These are phyloP conservation scores for Tetranychus urticae DNA, from an alignment of 1,140 invertebrate genomes.

Conservation along the genomic window DNA sequence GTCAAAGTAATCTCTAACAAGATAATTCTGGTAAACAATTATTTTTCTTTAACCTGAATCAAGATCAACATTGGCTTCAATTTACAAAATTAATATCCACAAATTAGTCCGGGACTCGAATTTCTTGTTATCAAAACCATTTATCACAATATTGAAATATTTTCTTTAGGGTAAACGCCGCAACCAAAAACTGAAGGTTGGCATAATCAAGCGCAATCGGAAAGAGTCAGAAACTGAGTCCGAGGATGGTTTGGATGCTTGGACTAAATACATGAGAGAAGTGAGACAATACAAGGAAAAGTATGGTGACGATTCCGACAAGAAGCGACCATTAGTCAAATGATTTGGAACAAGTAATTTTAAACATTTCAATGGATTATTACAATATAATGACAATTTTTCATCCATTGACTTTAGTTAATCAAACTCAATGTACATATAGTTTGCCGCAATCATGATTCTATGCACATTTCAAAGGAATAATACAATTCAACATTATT, in stretches of 20 bases:
- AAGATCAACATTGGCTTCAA: no score
- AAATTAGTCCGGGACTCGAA: not conserved
- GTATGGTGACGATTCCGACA: slow-evolving; percentile 63
- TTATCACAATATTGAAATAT: not conserved
- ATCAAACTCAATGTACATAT: no score
- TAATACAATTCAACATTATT: no score
- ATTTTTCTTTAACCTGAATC: no score
- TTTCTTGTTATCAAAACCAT: not conserved
- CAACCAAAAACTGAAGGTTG: slow-evolving; percentile 3
- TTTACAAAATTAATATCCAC: not conserved
- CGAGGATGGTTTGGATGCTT: slow-evolving; percentile 40
- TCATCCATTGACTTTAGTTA: no score
- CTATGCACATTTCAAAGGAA: no score
- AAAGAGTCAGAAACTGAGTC: slow-evolving; percentile 19
- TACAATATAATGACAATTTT: no score
- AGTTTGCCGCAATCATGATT: no score
- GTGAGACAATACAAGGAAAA: slow-evolving; percentile 73
- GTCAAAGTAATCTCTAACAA: no score
- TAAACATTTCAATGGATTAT: no score
- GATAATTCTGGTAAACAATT: no score
- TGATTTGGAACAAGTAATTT: slow-evolving; percentile 17
- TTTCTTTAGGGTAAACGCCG: slow-evolving; percentile 4
- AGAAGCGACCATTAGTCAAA: slow-evolving; percentile 70
- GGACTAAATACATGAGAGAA: slow-evolving; percentile 74
- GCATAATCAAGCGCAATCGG: slow-evolving; percentile 3